A percentile compares a stretch with the other conserved stretches of the same genome.
These are phyloP conservation scores for Chrysolina oricalcia DNA, from an alignment of 2,888 invertebrate species.

Conservation along the genomic window DNA sequence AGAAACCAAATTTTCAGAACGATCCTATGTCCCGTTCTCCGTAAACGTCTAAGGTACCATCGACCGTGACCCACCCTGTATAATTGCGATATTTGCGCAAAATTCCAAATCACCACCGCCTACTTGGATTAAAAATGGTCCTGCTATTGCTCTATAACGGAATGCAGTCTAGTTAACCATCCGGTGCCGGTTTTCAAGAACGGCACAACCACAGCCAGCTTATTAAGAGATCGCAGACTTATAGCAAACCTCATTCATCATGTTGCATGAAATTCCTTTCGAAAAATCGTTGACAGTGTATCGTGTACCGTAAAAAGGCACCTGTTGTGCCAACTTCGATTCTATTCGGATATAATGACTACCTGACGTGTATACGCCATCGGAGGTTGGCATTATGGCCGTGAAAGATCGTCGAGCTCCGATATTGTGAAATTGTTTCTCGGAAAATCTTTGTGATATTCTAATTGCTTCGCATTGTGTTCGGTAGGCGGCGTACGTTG, in stretches of 20 bases:
- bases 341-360: constrained; percentile 30
- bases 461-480: constrained; percentile 30
- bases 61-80: too few species aligned
- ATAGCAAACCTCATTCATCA: constrained; percentile 24
- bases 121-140: too few species aligned
- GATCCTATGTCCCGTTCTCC: too few species aligned
- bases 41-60: too few species aligned
- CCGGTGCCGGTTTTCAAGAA: neutral
- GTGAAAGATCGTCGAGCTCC: neutral
- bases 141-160: neutral
- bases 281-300: constrained; percentile 28
- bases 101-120: too few species aligned
- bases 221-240: constrained; percentile 12
- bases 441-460: constrained; percentile 24
- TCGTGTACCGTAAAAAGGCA: constrained; percentile 25
- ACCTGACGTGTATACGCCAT: constrained; percentile 3
- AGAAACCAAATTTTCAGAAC: too few species aligned
- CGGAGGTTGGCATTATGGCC: neutral
- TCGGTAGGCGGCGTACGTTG: constrained; percentile 6
- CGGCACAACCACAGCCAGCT: neutral
- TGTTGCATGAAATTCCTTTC: constrained; percentile 16
- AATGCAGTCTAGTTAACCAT: constrained; percentile 2
- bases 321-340: constrained; percentile 50
- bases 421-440: constrained; percentile 27
- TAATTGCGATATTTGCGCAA: too few species aligned